phyloP scores from a whole-genome alignment of 2,797 vertebrate genomes.

The Dicrostonyx torquatus region DNA sequence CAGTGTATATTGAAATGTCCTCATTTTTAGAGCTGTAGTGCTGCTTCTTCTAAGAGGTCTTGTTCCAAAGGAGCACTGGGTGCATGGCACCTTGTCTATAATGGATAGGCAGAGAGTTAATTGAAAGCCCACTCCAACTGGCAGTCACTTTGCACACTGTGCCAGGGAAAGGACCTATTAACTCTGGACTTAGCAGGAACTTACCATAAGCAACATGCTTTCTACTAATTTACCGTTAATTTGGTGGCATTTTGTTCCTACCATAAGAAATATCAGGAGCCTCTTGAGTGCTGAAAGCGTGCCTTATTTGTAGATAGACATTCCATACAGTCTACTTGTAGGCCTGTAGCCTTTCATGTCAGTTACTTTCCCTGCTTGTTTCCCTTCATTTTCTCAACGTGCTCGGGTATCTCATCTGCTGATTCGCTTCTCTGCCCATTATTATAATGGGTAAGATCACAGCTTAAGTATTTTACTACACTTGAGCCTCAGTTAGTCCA shows the following conservation, averaged over 20 bases:
- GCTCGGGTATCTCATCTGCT: neutral
- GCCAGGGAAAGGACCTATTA: neutral
- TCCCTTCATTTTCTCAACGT: constrained; percentile 24
- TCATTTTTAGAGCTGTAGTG: constrained; percentile 12
- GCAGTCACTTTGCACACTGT: constrained; percentile 2
- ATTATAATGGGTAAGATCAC: neutral
- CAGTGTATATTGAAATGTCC: constrained; percentile 24
- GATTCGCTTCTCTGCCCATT: neutral
- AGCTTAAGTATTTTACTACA: neutral
- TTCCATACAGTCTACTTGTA: neutral
- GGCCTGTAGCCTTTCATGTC: neutral
- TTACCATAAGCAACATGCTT: neutral
- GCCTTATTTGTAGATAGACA: constrained; percentile 6
- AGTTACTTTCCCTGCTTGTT: constrained; percentile 34
- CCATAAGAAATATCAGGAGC: neutral
- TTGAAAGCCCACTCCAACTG: constrained; percentile 16
- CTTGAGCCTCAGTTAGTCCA: neutral
- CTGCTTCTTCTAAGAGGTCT: constrained; percentile 23
- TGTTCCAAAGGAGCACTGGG: constrained; percentile 26
- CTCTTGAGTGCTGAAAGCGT: neutral
- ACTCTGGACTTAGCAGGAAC: neutral
- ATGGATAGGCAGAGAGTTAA: neutral
- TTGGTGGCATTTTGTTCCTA: neutral
- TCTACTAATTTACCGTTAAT: constrained; percentile 14
- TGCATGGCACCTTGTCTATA: neutral